These are phyloP conservation scores for Drosophila nigricruria DNA, from an alignment of 2,888 invertebrate species.

Conservation along the genomic window DNA sequence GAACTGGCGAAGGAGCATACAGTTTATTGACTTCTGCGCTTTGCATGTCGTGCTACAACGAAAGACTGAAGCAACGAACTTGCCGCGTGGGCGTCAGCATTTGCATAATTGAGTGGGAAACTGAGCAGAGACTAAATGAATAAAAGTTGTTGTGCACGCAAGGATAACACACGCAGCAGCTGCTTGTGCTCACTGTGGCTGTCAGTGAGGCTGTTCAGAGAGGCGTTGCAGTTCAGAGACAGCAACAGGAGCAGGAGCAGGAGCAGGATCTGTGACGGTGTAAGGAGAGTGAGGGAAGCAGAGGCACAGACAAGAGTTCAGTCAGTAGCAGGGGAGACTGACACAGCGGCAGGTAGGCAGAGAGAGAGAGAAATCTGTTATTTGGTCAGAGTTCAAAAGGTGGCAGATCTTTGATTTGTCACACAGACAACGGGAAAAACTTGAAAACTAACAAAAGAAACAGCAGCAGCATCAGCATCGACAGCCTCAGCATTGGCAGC, in stretches of 20 bases:
- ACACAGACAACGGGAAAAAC: conserved; percentile 39
- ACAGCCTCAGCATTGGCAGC: neutral
- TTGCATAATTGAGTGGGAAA: conserved; percentile 59
- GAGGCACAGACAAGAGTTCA: neutral
- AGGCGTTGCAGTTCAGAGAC: conserved; percentile 19
- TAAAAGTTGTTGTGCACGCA: neutral
- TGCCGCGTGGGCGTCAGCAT: conserved; percentile 20
- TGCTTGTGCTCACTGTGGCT: neutral
- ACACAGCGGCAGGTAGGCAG: neutral
- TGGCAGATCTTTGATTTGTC: conserved; percentile 38
- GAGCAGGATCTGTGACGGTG: neutral
- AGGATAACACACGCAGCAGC: neutral
- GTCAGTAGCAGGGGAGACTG: no score
- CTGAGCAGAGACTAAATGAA: conserved; percentile 9
- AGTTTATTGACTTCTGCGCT: conserved; percentile 62
- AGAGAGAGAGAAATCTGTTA: neutral
- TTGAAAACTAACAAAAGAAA: conserved; percentile 11
- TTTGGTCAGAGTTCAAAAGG: conserved; percentile 32
- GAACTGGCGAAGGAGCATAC: conserved; percentile 29
- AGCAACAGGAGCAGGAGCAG: neutral
- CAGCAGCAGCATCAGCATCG: conserved; percentile 10
- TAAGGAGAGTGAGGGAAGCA: neutral
- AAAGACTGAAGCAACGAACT: conserved; percentile 54
- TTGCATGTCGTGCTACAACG: conserved; percentile 12
- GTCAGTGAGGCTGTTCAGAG: conserved; percentile 11